phyloP scores from a whole-genome alignment of 2,797 vertebrate genomes.

The Acropternis orthonyx region DNA sequence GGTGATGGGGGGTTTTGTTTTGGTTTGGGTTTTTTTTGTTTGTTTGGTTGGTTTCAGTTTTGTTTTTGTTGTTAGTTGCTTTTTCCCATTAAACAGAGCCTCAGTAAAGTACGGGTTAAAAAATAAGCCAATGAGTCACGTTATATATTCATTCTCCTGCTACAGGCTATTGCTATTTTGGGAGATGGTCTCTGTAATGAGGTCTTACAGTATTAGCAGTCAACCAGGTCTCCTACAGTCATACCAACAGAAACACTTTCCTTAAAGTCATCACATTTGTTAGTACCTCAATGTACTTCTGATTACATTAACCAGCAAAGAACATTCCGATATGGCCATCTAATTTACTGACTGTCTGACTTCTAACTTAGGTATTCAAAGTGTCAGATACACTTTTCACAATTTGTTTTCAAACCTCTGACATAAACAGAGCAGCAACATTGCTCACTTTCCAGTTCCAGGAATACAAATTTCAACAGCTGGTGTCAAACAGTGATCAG shows the following conservation, averaged over 20 bases:
- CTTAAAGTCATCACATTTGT: background rate
- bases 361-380: background rate
- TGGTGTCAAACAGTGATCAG: background rate
- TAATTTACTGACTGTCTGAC: background rate
- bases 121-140: background rate
- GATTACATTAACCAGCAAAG: background rate
- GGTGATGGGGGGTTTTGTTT: background rate
- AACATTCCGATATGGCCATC: background rate
- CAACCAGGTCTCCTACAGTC: background rate
- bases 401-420: background rate
- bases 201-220: background rate
- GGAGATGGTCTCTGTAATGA: background rate
- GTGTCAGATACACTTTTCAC: background rate
- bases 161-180: slow-evolving; percentile 5
- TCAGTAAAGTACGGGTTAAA: background rate
- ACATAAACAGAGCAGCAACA: background rate
- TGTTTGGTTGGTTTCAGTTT: background rate
- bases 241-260: background rate
- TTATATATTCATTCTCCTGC: background rate
- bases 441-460: background rate
- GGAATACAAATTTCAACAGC: background rate
- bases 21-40: background rate
- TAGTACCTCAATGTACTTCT: background rate
- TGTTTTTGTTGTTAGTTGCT: background rate
- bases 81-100: background rate